Percentiles rank a stretch among this genome's conserved stretches.
Conservation (phyloP, 2,888 invertebrate species). For the Xanthia icteritia region DNA sequence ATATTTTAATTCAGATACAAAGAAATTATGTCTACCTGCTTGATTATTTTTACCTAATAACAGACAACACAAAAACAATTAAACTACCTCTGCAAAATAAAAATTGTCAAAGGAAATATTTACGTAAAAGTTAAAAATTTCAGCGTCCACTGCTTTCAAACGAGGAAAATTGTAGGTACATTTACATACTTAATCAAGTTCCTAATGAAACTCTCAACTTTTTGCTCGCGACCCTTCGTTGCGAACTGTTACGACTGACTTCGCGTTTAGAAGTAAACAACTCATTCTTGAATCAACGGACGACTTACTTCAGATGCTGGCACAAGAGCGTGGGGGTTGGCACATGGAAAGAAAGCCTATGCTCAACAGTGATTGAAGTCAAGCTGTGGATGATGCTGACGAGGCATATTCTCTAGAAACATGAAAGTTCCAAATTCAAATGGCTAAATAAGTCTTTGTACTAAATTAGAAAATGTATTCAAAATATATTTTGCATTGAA, state of each 20-base stretch:
- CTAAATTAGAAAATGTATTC: slow-evolving; percentile 30
- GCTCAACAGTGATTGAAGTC: no score
- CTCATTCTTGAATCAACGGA: slow-evolving; percentile 45
- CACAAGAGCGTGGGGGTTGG: no score
- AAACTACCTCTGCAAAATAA: not conserved
- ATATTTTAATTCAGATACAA: not conserved
- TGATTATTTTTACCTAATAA: not conserved
- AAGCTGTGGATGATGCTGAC: no score
- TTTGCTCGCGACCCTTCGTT: slow-evolving; percentile 51
- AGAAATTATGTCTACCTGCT: not conserved
- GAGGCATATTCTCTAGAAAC: not conserved
- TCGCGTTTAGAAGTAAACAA: slow-evolving; percentile 51
- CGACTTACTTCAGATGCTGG: not conserved
- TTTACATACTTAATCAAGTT: slow-evolving; percentile 67
- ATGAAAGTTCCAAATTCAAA: slow-evolving; percentile 13
- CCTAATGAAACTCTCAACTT: slow-evolving; percentile 58
- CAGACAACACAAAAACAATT: slow-evolving; percentile 4
- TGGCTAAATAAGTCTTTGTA: slow-evolving; percentile 29
- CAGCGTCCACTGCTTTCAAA: slow-evolving; percentile 38
- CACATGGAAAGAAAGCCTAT: no score
- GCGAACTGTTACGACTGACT: slow-evolving; percentile 50
- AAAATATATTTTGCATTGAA: slow-evolving; percentile 13
- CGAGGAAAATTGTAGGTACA: slow-evolving; percentile 49
- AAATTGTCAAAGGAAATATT: slow-evolving; percentile 38
- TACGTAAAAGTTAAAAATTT: slow-evolving; percentile 33